A percentile compares a stretch with the other conserved stretches of the same genome.
Evolutionary conservation across 2,888 invertebrate genomes (phyloP).

Genomic region (Rutpela maculata): DNA sequence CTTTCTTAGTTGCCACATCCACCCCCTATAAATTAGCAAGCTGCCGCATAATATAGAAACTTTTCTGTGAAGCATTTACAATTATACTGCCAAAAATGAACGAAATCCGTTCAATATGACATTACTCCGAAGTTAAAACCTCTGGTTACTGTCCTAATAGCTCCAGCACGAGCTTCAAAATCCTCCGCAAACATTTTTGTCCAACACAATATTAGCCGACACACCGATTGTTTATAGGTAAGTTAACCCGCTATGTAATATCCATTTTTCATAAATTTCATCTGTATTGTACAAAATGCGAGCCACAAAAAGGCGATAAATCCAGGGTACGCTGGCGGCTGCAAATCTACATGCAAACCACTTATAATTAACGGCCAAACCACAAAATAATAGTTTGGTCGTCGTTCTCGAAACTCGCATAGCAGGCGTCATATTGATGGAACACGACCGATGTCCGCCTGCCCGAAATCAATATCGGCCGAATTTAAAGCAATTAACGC

Average conservation of each 20-base stretch:
- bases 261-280: constrained; percentile 4
- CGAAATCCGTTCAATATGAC: too few relatives aligned
- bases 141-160: too few relatives aligned
- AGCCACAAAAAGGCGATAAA: constrained; percentile 36
- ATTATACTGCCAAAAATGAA: too few relatives aligned
- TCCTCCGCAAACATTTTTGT: neutral
- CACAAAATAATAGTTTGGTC: constrained; percentile 43
- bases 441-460: constrained; percentile 19
- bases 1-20: too few relatives aligned
- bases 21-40: too few relatives aligned
- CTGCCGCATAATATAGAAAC: too few relatives aligned
- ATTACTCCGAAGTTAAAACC: too few relatives aligned
- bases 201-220: neutral
- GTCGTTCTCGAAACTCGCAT: neutral
- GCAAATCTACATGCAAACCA: constrained; percentile 34
- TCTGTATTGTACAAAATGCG: neutral
- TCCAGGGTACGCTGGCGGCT: constrained; percentile 21
- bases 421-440: constrained; percentile 18
- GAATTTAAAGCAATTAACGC: constrained; percentile 36
- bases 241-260: neutral
- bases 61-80: too few relatives aligned
- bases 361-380: constrained; percentile 42
- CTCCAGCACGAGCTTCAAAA: neutral
- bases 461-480: constrained; percentile 25
- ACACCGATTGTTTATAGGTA: neutral